These are phyloP conservation scores for Plumapathes pennacea DNA, from an alignment of 92 coral and sea anemone genomes.

Conservation along the genomic window DNA sequence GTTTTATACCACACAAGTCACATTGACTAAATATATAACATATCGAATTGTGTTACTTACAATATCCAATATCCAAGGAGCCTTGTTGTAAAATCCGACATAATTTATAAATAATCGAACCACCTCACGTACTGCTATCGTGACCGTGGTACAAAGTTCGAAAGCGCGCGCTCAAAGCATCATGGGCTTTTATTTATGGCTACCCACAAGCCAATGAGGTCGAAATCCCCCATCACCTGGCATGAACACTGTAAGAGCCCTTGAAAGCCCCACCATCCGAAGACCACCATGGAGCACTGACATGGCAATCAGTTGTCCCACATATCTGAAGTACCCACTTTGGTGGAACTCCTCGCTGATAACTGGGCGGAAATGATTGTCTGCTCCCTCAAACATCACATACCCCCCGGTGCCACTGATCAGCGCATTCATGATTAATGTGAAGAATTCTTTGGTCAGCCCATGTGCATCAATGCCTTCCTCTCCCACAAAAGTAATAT, in stretches of 20 bases:
- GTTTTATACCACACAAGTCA: too few species aligned
- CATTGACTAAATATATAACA: too few species aligned
- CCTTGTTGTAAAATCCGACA: too few species aligned
- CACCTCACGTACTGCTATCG: too few species aligned
- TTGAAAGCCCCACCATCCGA: slow-evolving; percentile 39
- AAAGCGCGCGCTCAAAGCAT: too few species aligned
- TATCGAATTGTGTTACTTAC: too few species aligned
- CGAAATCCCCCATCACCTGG: slow-evolving; percentile 36
- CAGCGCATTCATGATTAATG: slow-evolving; percentile 53
- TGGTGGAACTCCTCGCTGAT: slow-evolving; percentile 47
- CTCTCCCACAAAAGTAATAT: slow-evolving; percentile 57
- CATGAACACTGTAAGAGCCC: slow-evolving; percentile 1
- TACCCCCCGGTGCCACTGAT: slow-evolving; percentile 46
- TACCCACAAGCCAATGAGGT: too few species aligned
- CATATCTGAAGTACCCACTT: slow-evolving; percentile 47
- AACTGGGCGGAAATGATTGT: slow-evolving; percentile 37
- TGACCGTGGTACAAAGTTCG: too few species aligned
- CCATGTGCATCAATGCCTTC: slow-evolving; percentile 69
- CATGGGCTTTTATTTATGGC: too few species aligned
- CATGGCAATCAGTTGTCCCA: slow-evolving; percentile 47
- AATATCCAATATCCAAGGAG: too few species aligned
- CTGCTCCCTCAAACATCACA: slow-evolving; percentile 34
- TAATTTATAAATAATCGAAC: too few species aligned
- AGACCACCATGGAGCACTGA: slow-evolving; percentile 36
- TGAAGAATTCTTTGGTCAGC: slow-evolving; percentile 61